Conservation (phyloP, 2,888 invertebrate species). For the Hypolimnas misippus region DNA sequence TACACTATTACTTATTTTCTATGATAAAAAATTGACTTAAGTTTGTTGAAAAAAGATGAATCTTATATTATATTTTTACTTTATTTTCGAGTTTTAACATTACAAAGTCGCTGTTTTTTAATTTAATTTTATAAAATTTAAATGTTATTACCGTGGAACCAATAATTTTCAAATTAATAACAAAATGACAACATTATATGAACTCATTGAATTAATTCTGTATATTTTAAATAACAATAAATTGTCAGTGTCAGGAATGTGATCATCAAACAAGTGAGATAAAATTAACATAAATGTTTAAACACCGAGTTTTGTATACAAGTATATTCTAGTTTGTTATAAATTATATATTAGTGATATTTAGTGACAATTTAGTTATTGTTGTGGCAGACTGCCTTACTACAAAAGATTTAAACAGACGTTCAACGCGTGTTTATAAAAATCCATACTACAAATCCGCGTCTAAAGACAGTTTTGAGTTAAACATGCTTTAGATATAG, state of each 20-base stretch:
- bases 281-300: slow-evolving; percentile 13
- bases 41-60: no score
- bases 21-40: no score
- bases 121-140: background rate
- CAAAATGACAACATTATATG: slow-evolving; percentile 14
- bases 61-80: no score
- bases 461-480: no score
- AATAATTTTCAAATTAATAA: slow-evolving; percentile 1
- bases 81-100: background rate
- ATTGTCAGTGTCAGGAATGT: slow-evolving; percentile 9
- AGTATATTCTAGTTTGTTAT: slow-evolving; percentile 3
- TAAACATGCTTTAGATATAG: no score
- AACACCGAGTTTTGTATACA: background rate
- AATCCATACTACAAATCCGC: no score
- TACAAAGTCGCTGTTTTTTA: background rate
- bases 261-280: slow-evolving; percentile 5
- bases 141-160: background rate
- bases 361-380: background rate
- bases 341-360: slow-evolving; percentile 6
- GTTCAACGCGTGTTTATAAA: no score
- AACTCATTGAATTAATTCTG: slow-evolving; percentile 15
- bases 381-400: background rate
- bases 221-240: slow-evolving; percentile 14
- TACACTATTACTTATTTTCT: no score
- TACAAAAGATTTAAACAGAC: no score